Percentiles rank a stretch among this genome's conserved stretches.
Evolutionary conservation across 2,888 invertebrate species (phyloP).

Genomic region (Syrphus vitripennis): DNA sequence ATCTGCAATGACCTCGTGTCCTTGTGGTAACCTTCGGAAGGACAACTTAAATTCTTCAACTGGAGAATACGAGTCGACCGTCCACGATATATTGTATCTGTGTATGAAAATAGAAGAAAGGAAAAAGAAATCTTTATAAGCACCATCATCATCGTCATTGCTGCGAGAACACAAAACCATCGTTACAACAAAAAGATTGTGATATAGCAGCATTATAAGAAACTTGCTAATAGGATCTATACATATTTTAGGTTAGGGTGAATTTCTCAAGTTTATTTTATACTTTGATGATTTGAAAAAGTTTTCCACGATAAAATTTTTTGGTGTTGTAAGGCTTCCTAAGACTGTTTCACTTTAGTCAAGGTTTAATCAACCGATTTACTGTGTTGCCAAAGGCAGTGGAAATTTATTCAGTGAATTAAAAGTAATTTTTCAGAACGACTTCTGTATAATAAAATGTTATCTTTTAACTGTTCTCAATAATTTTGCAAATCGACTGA

Average conservation of each 20-base stretch:
- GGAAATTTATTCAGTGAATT: no score
- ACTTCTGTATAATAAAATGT: no score
- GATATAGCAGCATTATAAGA: slow-evolving; percentile 14
- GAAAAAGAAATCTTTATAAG: slow-evolving; percentile 51
- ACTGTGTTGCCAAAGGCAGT: no score
- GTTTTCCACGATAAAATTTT: no score
- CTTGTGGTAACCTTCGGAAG: slow-evolving; percentile 85
- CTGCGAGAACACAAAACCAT: not conserved
- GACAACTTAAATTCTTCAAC: slow-evolving; percentile 86
- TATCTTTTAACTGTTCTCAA: no score
- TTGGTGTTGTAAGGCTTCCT: no score
- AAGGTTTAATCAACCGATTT: no score
- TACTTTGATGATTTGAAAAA: no score
- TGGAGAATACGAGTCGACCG: slow-evolving; percentile 85
- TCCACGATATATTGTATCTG: slow-evolving; percentile 87
- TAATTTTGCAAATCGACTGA: no score
- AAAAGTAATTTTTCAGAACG: no score
- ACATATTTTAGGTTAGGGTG: not conserved
- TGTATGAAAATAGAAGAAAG: no score
- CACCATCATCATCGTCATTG: slow-evolving; percentile 35
- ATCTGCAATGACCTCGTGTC: slow-evolving; percentile 81
- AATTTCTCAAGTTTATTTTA: not conserved
- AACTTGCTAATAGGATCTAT: not conserved
- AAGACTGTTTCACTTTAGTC: no score
- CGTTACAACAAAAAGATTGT: slow-evolving; percentile 17